Conservation (phyloP, 2,113 vertebrate species). For the Lamprologus speciosus region DNA sequence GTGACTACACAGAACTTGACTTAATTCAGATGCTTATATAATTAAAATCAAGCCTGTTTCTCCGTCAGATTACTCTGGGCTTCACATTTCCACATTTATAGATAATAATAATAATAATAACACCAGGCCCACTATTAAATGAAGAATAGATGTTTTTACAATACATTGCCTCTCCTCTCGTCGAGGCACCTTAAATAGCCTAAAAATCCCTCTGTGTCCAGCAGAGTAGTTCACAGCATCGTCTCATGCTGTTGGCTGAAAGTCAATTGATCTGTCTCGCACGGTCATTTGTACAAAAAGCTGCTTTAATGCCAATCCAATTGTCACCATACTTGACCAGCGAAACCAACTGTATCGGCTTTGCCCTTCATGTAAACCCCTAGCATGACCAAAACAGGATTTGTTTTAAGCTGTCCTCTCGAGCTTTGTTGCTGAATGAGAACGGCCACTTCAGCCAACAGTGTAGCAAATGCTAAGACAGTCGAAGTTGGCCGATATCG, state of each 20-base stretch:
- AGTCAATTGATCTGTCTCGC: conserved; percentile 1
- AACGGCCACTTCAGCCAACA: not conserved
- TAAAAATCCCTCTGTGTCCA: not conserved
- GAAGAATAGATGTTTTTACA: not conserved
- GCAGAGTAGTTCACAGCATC: not conserved
- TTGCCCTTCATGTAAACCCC: conserved; percentile 32
- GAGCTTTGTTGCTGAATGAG: conserved; percentile 18
- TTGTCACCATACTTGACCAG: conserved; percentile 16
- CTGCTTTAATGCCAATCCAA: conserved; percentile 25
- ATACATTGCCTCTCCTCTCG: not conserved
- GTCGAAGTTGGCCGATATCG: not conserved
- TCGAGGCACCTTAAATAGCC: not conserved
- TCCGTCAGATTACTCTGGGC: not conserved
- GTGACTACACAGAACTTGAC: not conserved
- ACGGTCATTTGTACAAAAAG: conserved; percentile 25
- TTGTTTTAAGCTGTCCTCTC: conserved; percentile 33
- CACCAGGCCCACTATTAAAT: not conserved
- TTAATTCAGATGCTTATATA: conserved; percentile 8
- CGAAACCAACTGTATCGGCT: conserved; percentile 15
- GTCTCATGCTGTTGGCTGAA: not conserved
- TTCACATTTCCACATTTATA: conserved; percentile 5
- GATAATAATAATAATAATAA: not conserved
- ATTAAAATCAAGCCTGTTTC: conserved; percentile 35
- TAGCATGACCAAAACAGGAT: conserved; percentile 15
- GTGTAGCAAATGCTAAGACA: not conserved